Conservation (phyloP, 2,797 vertebrate genomes). For the Malacoctenus gilli region DNA sequence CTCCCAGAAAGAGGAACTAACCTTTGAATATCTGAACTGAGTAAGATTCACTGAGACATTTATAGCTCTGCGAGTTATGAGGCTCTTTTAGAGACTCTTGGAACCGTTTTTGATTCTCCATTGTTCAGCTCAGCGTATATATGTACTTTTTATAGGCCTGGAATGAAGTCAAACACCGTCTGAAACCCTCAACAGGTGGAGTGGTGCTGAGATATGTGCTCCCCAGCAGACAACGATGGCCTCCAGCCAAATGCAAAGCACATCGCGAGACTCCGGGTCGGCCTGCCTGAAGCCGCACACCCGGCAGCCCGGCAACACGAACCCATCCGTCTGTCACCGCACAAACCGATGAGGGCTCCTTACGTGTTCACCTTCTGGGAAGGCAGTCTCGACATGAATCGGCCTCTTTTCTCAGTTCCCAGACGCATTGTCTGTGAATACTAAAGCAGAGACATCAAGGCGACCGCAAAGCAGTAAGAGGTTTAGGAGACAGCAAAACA, state of each 20-base stretch:
- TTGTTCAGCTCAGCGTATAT: too few relatives aligned
- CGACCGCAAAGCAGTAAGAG: too few relatives aligned
- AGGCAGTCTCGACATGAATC: too few relatives aligned
- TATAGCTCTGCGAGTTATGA: not conserved
- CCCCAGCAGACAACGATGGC: conserved; percentile 19
- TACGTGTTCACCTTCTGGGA: conserved; percentile 12
- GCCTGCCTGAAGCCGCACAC: conserved; percentile 24
- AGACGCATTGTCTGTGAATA: too few relatives aligned
- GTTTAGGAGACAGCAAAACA: not conserved
- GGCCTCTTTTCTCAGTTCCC: too few relatives aligned
- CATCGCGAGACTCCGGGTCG: conserved; percentile 29
- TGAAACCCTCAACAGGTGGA: conserved; percentile 13
- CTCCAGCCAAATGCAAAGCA: conserved; percentile 19
- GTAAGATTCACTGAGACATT: not conserved
- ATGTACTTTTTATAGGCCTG: too few relatives aligned
- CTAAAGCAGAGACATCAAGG: too few relatives aligned
- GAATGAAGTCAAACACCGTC: too few relatives aligned
- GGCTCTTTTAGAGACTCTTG: not conserved
- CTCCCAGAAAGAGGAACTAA: not conserved
- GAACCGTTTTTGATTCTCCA: not conserved
- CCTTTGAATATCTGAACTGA: conserved; percentile 4
- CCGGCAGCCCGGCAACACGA: conserved; percentile 54
- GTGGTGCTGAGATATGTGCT: conserved; percentile 2
- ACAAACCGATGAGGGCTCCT: conserved; percentile 19
- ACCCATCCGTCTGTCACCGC: conserved; percentile 49